Percentiles rank a stretch among this genome's conserved stretches.
Evolutionary conservation across 1,140 invertebrate species (phyloP).

Genomic region (Drosophila ogumai): DNA sequence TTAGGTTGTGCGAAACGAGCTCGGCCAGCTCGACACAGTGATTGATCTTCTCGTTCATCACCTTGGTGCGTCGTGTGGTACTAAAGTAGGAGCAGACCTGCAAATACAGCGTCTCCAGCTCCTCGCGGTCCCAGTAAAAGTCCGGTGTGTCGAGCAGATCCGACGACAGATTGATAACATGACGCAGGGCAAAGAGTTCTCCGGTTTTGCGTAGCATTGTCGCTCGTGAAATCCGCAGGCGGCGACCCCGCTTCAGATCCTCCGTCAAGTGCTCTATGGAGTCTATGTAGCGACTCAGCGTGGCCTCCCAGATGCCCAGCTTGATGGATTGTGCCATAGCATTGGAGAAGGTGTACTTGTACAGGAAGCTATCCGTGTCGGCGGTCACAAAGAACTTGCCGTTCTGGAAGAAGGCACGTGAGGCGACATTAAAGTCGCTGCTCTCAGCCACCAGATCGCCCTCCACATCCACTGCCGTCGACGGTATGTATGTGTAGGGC

Average conservation of each 20-base stretch:
- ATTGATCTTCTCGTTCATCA: conserved; percentile 97
- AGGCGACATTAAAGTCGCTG: conserved; percentile 51
- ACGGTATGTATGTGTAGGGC: conserved; percentile 89
- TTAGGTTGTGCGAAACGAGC: conserved; percentile 93
- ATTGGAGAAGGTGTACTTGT: conserved; percentile 89
- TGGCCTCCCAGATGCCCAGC: conserved; percentile 95
- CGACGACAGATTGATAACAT: conserved; percentile 96
- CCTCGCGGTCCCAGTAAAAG: conserved; percentile 98
- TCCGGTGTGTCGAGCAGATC: conserved; percentile 97
- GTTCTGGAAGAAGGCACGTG: conserved; percentile 81
- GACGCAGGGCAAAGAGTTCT: conserved; percentile 94
- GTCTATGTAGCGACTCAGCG: conserved; percentile 92
- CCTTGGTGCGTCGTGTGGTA: conserved; percentile 93
- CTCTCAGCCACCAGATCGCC: conserved; percentile 72
- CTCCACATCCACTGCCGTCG: conserved; percentile 71
- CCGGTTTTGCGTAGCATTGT: conserved; percentile 95
- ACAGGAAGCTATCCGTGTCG: conserved; percentile 73
- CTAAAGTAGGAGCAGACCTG: conserved; percentile 93
- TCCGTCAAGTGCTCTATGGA: conserved; percentile 93
- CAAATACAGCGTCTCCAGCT: conserved; percentile 93
- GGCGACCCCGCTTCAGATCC: conserved; percentile 90
- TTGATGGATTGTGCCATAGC: conserved; percentile 96
- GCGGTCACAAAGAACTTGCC: conserved; percentile 83
- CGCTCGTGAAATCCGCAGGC: conserved; percentile 88
- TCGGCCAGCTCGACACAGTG: conserved; percentile 96